Evolutionary conservation across 2,797 vertebrate species (phyloP), one percentile per base, ranked within the genome.

Genomic region (Sternarchorhynchus goeldii): DNA sequence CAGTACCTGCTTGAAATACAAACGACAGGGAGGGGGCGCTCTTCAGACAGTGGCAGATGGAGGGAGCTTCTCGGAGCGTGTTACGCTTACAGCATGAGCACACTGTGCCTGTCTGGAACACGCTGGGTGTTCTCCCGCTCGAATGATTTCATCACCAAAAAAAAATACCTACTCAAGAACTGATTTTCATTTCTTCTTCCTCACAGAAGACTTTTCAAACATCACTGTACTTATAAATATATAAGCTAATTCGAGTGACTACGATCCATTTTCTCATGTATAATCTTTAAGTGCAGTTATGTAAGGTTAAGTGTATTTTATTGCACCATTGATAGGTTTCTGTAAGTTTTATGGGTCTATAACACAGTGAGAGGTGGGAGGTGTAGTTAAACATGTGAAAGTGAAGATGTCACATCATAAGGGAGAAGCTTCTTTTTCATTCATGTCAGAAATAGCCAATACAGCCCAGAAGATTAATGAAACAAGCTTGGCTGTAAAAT

Each of bases 1-100:
- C 91, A 92, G 95, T 96, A 96, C 97, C 98, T 99, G 98, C 98
- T 99, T 95, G 91, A 95, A 93, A 94, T 92, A 94, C 94, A 94
- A 87, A 87, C 88, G 81, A 91, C 85, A 89, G 84, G 65, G 72
- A 73, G 80, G 77, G 77, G 73, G 78, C 59, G 41, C 65, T 73
- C 67, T 85, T 83, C 80, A 83, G 74, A 74, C 31, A 79, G 79
- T 39, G 63, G 45, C 21, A 34, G 53, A 36, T 12, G 64, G 70
- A 29, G 31, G 73, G 78, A 31, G 45, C 36, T 70, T n/a, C 41
- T 63, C 32, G 72, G 2, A 65, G 1, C 14, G 17, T 2, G 29
- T 55, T 55, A 18, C 21, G 53, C 16, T 32, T 20, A 67, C 2
- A 45, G 39, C 25, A 41, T 21, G n/a, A 36, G 36, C 3, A 66